Conservation (phyloP, 2,888 invertebrate genomes). For the Scrobipalpa costella region DNA sequence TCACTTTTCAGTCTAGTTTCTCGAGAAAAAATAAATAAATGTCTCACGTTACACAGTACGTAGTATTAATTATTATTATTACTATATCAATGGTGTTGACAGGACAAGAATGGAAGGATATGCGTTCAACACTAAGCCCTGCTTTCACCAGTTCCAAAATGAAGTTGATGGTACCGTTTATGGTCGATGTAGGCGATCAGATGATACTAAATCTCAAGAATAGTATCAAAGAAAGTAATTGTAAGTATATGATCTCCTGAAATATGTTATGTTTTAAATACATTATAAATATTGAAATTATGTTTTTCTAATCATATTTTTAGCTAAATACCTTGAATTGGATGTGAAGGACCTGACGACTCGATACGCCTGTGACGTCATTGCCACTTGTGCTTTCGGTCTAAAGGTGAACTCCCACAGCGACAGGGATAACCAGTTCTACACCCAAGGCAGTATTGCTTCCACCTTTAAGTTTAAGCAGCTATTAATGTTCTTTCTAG, state of each 20-base stretch:
- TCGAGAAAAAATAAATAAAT: too few relatives aligned
- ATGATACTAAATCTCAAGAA: conserved; percentile 49
- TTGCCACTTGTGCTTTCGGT: conserved; percentile 78
- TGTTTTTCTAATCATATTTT: too few relatives aligned
- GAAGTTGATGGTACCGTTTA: conserved; percentile 60
- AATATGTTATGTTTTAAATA: not conserved
- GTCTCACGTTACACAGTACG: too few relatives aligned
- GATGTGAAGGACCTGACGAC: conserved; percentile 71
- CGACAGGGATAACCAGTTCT: conserved; percentile 79
- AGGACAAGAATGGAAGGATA: conserved; percentile 64
- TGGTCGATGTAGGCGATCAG: conserved; percentile 58
- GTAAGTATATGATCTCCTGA: conserved; percentile 25
- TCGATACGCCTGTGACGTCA: conserved; percentile 75
- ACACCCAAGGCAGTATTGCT: conserved; percentile 68
- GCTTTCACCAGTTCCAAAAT: conserved; percentile 76
- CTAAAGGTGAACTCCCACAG: conserved; percentile 78
- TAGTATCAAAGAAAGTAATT: conserved; percentile 38
- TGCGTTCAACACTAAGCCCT: conserved; percentile 65
- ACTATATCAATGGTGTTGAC: not conserved
- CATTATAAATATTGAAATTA: not conserved
- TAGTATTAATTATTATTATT: not conserved
- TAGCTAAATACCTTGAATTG: conserved; percentile 43
- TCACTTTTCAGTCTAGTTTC: too few relatives aligned
- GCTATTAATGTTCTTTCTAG: conserved; percentile 47
- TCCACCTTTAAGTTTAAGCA: conserved; percentile 50